A percentile compares a stretch with the other conserved stretches of the same genome.
These are phyloP conservation scores for Heteromurus nitidus DNA, from an alignment of 2,888 invertebrate species.

Conservation along the genomic window DNA sequence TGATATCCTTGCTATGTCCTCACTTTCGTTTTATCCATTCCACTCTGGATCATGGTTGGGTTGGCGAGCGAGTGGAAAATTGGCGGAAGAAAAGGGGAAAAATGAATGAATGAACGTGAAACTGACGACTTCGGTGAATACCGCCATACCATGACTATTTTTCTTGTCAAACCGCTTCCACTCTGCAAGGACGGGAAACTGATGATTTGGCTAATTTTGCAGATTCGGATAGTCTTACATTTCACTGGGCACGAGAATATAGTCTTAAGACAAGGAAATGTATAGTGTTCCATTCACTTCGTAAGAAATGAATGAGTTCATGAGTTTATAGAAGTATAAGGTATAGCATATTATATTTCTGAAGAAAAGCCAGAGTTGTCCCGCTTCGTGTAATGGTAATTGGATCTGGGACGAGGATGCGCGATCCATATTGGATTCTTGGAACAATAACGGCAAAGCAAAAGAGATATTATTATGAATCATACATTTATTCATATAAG, in stretches of 20 bases:
- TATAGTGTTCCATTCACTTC: not conserved
- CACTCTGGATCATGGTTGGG: not conserved
- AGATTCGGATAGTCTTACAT: not conserved
- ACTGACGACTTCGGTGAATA: no score
- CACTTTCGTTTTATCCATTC: not conserved
- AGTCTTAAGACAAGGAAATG: not conserved
- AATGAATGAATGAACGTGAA: slow-evolving; percentile 31
- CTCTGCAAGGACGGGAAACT: slow-evolving; percentile 8
- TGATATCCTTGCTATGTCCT: not conserved
- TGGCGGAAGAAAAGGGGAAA: slow-evolving; percentile 16
- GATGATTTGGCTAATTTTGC: slow-evolving; percentile 44
- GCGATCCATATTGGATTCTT: not conserved
- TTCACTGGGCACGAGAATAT: not conserved
- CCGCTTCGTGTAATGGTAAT: not conserved
- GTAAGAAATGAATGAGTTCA: not conserved
- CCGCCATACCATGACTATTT: no score
- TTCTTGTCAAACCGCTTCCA: slow-evolving; percentile 12
- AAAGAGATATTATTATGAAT: not conserved
- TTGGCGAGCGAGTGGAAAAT: not conserved
- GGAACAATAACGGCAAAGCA: not conserved
- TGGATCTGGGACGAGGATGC: not conserved
- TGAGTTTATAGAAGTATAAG: not conserved
- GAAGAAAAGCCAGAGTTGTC: no score
- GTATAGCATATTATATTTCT: not conserved
- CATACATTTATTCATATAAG: not conserved